These are phyloP conservation scores for Luehdorfia chinensis DNA, from an alignment of 1,140 invertebrate species.

Conservation along the genomic window DNA sequence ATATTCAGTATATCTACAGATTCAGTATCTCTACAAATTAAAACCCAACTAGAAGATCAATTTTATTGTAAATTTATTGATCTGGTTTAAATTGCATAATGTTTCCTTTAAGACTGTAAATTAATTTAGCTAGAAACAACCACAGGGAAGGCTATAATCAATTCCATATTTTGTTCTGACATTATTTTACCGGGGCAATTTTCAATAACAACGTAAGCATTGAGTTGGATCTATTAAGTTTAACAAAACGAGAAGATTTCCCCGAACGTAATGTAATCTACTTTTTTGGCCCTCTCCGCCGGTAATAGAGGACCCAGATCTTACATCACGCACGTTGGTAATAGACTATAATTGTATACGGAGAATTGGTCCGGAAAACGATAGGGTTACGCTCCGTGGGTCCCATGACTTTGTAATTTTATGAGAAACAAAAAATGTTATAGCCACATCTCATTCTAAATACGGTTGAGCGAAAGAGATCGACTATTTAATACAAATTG, in stretches of 20 bases:
- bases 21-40: no score
- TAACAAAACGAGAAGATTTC: conserved; percentile 1
- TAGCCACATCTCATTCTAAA: conserved; percentile 1
- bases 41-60: no score
- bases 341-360: conserved; percentile 12
- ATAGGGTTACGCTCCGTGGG: conserved; percentile 13
- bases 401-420: conserved; percentile 11
- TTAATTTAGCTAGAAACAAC: no score
- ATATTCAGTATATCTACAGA: no score
- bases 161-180: no score
- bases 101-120: no score
- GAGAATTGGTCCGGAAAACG: conserved; percentile 15
- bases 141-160: no score
- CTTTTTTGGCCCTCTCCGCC: conserved; percentile 2
- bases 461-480: background rate
- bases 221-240: conserved; percentile 2
- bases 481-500: conserved; percentile 13
- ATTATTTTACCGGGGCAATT: no score
- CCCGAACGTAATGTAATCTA: conserved; percentile 4
- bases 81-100: no score
- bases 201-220: background rate
- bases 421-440: conserved; percentile 5
- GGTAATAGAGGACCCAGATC: background rate
- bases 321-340: conserved; percentile 14
- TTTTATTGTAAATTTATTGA: no score